phyloP scores from a whole-genome alignment of 23 tunicate genomes.

The Halocynthia aurantium region DNA sequence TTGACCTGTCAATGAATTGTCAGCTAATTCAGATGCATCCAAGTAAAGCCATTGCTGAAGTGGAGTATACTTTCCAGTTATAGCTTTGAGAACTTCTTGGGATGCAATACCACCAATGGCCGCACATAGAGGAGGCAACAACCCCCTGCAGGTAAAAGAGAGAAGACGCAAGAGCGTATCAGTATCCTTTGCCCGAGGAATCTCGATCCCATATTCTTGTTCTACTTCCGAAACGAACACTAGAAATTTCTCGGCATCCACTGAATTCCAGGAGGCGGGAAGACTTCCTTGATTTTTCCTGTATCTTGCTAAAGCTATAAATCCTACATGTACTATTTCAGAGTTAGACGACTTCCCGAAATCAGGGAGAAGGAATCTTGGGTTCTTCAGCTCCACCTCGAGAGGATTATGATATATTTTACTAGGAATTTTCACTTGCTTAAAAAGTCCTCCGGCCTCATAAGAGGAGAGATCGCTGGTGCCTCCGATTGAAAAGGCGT shows the following conservation, averaged over 20 bases:
- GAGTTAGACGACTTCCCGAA: conserved; percentile 21
- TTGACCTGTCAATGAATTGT: not conserved
- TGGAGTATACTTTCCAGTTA: conserved; percentile 20
- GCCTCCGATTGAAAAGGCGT: conserved; percentile 13
- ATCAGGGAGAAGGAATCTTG: conserved; percentile 6
- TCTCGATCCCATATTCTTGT: not conserved
- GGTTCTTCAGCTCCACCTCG: not conserved
- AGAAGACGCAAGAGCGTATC: not conserved
- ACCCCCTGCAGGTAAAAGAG: conserved; percentile 14
- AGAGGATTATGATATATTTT: not conserved
- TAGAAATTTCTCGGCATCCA: conserved; percentile 10
- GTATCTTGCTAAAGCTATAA: not conserved
- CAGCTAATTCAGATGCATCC: conserved; percentile 8
- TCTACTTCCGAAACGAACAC: not conserved
- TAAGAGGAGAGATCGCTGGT: not conserved
- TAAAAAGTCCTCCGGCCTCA: conserved; percentile 3
- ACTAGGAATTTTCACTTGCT: not conserved
- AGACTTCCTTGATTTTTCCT: not conserved
- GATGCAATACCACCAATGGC: conserved; percentile 21
- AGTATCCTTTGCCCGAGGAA: not conserved
- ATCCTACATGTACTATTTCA: conserved; percentile 3
- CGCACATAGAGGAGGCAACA: conserved; percentile 9
- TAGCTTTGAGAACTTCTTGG: conserved; percentile 21
- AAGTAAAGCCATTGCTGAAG: conserved; percentile 22
- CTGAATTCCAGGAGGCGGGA: not conserved